Evolutionary conservation across 1,140 invertebrate genomes (phyloP).

Genomic region (Berghia stephanieae): DNA sequence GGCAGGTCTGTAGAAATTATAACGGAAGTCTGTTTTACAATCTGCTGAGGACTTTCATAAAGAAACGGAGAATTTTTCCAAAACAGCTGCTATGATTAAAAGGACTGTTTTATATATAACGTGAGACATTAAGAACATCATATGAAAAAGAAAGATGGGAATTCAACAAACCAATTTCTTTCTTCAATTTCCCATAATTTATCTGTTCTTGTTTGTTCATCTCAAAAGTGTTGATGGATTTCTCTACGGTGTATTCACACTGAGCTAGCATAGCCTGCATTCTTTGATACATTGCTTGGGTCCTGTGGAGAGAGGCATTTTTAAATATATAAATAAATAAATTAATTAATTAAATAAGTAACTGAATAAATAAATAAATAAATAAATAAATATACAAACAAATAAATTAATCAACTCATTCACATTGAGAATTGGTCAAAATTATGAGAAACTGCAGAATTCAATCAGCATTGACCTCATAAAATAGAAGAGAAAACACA

Average conservation of each 20-base stretch:
- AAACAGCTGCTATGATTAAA: not conserved
- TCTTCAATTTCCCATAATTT: constrained; percentile 83
- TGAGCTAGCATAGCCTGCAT: constrained; percentile 84
- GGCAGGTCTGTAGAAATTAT: too few relatives aligned
- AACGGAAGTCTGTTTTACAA: too few relatives aligned
- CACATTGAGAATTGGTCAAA: not conserved
- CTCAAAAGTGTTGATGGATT: constrained; percentile 80
- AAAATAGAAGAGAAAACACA: too few relatives aligned
- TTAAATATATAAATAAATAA: not conserved
- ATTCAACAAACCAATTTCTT: constrained; percentile 74
- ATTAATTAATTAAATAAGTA: not conserved
- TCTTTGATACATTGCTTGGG: constrained; percentile 73
- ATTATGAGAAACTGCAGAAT: not conserved
- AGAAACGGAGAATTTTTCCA: not conserved
- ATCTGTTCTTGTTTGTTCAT: constrained; percentile 87
- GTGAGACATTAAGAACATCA: not conserved
- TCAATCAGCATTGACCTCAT: constrained; percentile 1
- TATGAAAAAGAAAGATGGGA: not conserved
- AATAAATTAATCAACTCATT: not conserved
- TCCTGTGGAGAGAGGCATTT: not conserved
- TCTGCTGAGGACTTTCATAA: too few relatives aligned
- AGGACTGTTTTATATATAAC: not conserved
- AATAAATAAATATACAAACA: not conserved
- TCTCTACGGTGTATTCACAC: constrained; percentile 87
- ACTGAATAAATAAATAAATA: not conserved